Evolutionary conservation across 1,140 invertebrate genomes (phyloP), one percentile per base, ranked within the genome.

Genomic region (Drosophila mauritiana): DNA sequence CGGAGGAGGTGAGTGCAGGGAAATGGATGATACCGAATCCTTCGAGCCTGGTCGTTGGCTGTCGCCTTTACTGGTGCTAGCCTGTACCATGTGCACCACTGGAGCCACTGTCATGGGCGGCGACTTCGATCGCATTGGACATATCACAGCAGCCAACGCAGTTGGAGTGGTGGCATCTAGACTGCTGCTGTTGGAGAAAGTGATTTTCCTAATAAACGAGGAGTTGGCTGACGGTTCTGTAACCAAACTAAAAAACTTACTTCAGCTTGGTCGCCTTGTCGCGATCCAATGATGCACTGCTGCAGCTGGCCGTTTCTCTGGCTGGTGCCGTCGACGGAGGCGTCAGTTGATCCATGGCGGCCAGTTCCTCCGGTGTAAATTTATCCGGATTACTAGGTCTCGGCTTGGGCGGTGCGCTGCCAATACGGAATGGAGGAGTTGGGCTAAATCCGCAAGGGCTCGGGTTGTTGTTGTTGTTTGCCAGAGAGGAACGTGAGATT

Each of bases 291-390:
- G 83, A 91, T 13, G 65, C 69, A 58, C 73, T 74, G 57, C 74
- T 89, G 65, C 85, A 90, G 10, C 73, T 78, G 12, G 85, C 74
- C 5, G 90, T 73, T 27, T 92, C 88, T 0, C 81, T 59, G 25
- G 91, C 53, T 6, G 91, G 91, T 42, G 91, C 91, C 4, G 91
- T 92, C 6, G 91, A 78, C 4, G 90, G 91, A 4, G 91, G 92
- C 11, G 90, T 92, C 25, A 73, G 37, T 45, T 92, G 86, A 49
- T 91, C 91, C 89, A 92, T 91, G 11, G 82, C 79, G 2, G 83
- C 84, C 12, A 92, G 46, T 36, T 92, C 91, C 59, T 92, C 92
- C n/a, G 90, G 81, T 5, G 90, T 91, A 70, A 90, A 92, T 59
- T 84, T 68, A 53, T 90, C 84, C 10, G 83, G 89, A 64, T 92